Percentiles rank a stretch among this genome's conserved stretches.
phyloP scores from a whole-genome alignment of 2,797 vertebrate species.

The Malurus splendens region DNA sequence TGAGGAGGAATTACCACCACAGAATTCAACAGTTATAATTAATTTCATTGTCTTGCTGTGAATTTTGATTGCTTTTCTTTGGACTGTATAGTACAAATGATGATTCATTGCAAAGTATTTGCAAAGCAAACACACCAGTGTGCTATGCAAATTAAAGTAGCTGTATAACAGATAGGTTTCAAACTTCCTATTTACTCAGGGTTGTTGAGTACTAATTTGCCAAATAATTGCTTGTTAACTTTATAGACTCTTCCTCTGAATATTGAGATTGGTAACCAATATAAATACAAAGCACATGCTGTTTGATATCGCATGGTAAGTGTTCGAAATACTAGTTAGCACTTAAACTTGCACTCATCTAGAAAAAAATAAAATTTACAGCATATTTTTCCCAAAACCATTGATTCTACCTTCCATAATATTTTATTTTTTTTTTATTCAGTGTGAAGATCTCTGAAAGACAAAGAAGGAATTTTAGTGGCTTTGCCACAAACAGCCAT shows the following conservation, averaged over 20 bases:
- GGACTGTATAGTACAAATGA: constrained; percentile 83
- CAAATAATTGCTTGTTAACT: constrained; percentile 84
- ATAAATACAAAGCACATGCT: constrained; percentile 77
- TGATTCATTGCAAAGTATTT: constrained; percentile 85
- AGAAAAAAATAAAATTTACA: constrained; percentile 16
- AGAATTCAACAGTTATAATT: constrained; percentile 85
- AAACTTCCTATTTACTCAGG: constrained; percentile 82
- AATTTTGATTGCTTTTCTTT: constrained; percentile 86
- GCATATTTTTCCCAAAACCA: background rate
- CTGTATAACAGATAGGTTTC: constrained; percentile 83
- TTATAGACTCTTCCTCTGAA: constrained; percentile 78
- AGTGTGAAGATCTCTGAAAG: background rate
- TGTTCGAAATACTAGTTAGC: constrained; percentile 67
- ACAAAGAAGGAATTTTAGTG: background rate
- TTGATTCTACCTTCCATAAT: background rate
- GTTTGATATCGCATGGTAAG: constrained; percentile 62
- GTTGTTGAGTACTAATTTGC: constrained; percentile 82
- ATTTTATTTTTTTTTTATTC: background rate
- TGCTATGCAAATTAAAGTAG: constrained; percentile 83
- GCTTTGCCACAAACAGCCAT: background rate
- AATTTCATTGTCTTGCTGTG: constrained; percentile 85
- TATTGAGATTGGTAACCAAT: constrained; percentile 75
- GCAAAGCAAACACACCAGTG: constrained; percentile 84
- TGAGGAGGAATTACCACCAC: constrained; percentile 83
- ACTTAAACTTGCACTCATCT: constrained; percentile 46